Evolutionary conservation across 2,113 vertebrate genomes (phyloP).

Genomic region (Callipepla californica): DNA sequence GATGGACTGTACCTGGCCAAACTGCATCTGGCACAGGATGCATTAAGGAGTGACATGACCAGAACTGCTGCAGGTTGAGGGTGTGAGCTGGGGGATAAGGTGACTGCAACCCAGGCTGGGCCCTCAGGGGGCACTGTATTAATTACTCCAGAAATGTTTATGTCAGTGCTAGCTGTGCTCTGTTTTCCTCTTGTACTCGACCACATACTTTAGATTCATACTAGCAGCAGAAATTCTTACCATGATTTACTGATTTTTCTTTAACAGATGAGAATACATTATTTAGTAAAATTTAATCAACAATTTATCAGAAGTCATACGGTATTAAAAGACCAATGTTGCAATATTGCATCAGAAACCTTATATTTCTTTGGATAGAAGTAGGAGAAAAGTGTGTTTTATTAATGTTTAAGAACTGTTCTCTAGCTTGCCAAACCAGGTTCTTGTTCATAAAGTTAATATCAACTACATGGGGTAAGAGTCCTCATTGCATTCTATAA

Average conservation of each 20-base stretch:
- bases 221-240: not conserved
- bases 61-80: not conserved
- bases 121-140: not conserved
- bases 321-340: slow-evolving; percentile 23
- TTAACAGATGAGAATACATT: slow-evolving; percentile 35
- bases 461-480: not conserved
- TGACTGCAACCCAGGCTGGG: not conserved
- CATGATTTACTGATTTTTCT: slow-evolving; percentile 10
- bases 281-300: slow-evolving; percentile 53
- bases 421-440: not conserved
- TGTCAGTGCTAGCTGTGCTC: not conserved
- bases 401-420: slow-evolving; percentile 30
- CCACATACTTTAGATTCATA: not conserved
- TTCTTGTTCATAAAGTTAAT: not conserved
- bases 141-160: not conserved
- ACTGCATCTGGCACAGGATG: not conserved
- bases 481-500: not conserved
- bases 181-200: not conserved
- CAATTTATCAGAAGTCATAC: slow-evolving; percentile 49
- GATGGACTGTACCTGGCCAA: not conserved
- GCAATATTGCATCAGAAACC: not conserved
- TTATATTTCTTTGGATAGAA: not conserved
- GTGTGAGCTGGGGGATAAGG: not conserved
- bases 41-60: not conserved
- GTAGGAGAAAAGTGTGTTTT: not conserved